These are phyloP conservation scores for Cinara cedri DNA, from an alignment of 2,888 invertebrate genomes.

Conservation along the genomic window DNA sequence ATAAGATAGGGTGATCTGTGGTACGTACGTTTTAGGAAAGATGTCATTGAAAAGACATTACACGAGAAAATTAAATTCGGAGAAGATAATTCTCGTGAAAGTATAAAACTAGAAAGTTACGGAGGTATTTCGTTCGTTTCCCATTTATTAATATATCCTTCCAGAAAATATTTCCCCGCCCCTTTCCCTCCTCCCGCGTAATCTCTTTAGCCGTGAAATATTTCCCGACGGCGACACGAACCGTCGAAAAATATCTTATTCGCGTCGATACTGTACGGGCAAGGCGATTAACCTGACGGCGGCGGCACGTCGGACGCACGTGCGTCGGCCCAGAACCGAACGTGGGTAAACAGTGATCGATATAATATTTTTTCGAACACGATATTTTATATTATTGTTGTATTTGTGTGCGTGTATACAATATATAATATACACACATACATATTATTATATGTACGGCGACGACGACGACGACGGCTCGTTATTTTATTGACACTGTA, in stretches of 20 bases:
- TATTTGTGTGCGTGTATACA: no score
- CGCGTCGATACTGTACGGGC: background rate
- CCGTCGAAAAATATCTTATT: background rate
- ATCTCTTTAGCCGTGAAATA: background rate
- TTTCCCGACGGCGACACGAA: background rate
- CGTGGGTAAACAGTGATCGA: constrained; percentile 53
- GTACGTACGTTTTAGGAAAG: no score
- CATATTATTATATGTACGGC: background rate
- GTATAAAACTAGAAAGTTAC: no score
- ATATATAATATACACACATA: background rate
- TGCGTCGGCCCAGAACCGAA: constrained; percentile 30
- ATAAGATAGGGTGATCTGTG: no score
- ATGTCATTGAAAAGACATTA: no score
- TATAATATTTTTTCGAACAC: constrained; percentile 17
- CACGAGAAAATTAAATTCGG: no score
- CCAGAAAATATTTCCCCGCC: no score
- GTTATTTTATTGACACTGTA: constrained; percentile 37
- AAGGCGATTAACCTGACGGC: background rate
- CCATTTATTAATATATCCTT: no score
- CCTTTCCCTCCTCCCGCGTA: no score
- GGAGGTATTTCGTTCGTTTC: no score
- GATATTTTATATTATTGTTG: background rate
- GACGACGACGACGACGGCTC: background rate
- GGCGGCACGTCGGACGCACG: constrained; percentile 29
- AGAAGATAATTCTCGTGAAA: no score